These are phyloP conservation scores for Catharus bicknelli DNA, from an alignment of 2,113 vertebrate genomes.

Conservation along the genomic window DNA sequence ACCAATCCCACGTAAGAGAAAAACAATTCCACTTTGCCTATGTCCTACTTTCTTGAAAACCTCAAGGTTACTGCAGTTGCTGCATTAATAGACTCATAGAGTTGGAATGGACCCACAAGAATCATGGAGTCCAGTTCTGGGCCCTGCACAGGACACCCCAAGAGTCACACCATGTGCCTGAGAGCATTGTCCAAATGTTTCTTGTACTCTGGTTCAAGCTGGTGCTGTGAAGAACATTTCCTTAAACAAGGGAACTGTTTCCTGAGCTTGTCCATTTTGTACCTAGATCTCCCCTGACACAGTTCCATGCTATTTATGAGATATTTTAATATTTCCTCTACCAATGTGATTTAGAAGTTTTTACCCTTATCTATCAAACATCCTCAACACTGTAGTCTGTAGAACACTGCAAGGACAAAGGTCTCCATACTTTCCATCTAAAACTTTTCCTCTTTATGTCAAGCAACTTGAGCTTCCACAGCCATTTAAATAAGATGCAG, in stretches of 20 bases:
- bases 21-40: neutral
- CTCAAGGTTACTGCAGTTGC: neutral
- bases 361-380: neutral
- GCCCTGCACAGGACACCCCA: neutral
- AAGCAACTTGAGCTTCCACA: neutral
- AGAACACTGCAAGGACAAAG: neutral
- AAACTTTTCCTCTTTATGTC: neutral
- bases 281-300: no score
- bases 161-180: neutral
- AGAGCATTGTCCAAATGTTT: rapidly evolving
- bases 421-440: neutral
- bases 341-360: neutral
- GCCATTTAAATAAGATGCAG: neutral
- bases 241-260: neutral
- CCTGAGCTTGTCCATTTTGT: neutral
- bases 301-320: neutral
- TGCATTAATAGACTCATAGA: neutral
- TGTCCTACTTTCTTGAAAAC: neutral
- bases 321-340: neutral
- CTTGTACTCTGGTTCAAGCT: neutral
- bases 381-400: rapidly evolving
- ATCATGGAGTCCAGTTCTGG: neutral
- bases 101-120: neutral
- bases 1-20: neutral
- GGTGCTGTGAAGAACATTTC: neutral